Evolutionary conservation across 2,113 vertebrate species (phyloP), one percentile per base, ranked within the genome.

Genomic region (Ranitomeya variabilis): DNA sequence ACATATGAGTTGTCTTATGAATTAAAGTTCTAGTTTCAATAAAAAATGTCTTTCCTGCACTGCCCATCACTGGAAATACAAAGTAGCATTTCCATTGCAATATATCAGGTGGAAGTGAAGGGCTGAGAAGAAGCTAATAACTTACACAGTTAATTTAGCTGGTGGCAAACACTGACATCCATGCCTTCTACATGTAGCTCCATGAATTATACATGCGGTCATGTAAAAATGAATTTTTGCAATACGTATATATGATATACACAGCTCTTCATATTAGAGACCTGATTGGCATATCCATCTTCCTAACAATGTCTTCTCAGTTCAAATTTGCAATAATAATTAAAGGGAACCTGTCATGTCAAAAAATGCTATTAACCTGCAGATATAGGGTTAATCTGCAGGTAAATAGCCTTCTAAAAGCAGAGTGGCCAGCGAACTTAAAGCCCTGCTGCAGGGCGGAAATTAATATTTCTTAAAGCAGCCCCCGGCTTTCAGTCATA

Each of bases 131-230:
- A 83, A 66, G 90, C 90, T 92, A 90, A 90, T 91, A 91, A 91
- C 91, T 91, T 90, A 92, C 89, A 88, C 89, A 88, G 89, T 91
- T 93, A 92, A 91, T 92, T 91, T 90, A 90, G 87, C 86, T 91
- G 89, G 89, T 90, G 87, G 78, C 89, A 76, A 86, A 91, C 86
- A 87, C 86, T 90, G 91, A 91, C 90, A 92, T 87, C 26, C 83
- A 90, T 91, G 88, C 82, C 55, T 90, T 91, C 92, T 89, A 90
- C 0, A 0, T 89, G 82, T 52, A 81, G 85, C 86, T 90, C 89
- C 90, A 93, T 89, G 74, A 77, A 77, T 19, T 77, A 52, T 77
- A 21, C 14, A 52, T 77, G 16, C 19, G 52, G 11, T 52, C 7
- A 6, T 71, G 12, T 1, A n/a, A 71, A 26, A 71, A 23, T 71